Evolutionary conservation across 2,888 invertebrate species (phyloP), one percentile per base, ranked within the genome.

Genomic region (Lasioglossum calceatum): DNA sequence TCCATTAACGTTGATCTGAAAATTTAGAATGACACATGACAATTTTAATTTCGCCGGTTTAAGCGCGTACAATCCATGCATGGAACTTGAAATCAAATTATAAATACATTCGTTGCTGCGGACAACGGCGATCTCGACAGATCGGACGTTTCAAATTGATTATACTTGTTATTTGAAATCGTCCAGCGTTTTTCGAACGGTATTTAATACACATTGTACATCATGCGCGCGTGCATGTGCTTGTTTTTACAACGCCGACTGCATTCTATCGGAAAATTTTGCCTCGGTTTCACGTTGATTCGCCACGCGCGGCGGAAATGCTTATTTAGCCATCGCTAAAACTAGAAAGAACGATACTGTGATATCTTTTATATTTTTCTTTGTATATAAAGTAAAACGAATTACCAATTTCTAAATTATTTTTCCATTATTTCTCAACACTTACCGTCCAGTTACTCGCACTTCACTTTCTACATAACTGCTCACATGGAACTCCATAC

Each of bases 11-110:
- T 79, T 42, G 54, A 72, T 79, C 23, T 50, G 32, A 32, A 44
- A 44, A 61, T 79, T 61, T 39, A 39, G 67, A 67, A 70, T 67
- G 77, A 14, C 50, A 67, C 36, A 67, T 77, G 67, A 36, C 67
- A 50, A 77, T 77, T 44, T 44, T 50, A 16, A n/a, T 23, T n/a
- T 67, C 27, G 36, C 36, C 47, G 23, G 64, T 77, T 47, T 14
- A 14, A 16, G 12, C 36, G 67, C 36, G 47, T 36, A 12, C 36
- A 23, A 32, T n/a, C 14, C 0, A 4, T 16, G 16, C 32, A 47
- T 16, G 5, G 23, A 10, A 8, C 32, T 64, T 44, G 44, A 36
- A 67, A 61, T 77, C 47, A 77, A 77, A 77, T 77, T 77, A 77
- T 47, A 67, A 64, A 36, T 36, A 36, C 36, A 42, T 27, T 47